Evolutionary conservation across 1,140 invertebrate species (phyloP), one percentile per base, ranked within the genome.

Genomic region (Tribolium castaneum): DNA sequence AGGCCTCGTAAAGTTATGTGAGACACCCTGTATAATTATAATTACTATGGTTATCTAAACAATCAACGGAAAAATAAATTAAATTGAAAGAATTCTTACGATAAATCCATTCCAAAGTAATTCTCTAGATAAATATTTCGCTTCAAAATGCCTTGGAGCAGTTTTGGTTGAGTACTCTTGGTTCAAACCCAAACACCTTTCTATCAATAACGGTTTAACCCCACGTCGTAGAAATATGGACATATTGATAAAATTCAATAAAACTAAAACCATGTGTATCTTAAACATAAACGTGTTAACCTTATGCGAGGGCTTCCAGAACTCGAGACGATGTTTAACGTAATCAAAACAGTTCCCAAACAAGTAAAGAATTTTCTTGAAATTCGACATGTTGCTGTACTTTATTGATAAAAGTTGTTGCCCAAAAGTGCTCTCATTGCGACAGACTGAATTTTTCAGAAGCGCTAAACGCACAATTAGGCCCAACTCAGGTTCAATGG

Each of bases 71-170:
- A 19, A 71, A 9, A 2, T 25, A 13, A 59, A n/a, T 25, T 13
- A 76, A 49, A 72, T 59, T 30, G 25, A 30, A 1, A 6, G 5
- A 14, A 50, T 78, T 79, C 83, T 83, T 76, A 86, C 86, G 80
- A 86, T 86, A 76, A 87, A 87, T 71, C 85, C 82, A 82, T 86
- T 86, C 86, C 86, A 87, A 13, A 87, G 75, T 30, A 86, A 79
- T 79, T 87, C 85, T 76, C 86, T 83, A 0, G 84, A 80, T 30
- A 85, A 76, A 82, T 85, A 87, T 76, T 85, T 86, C 16, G 82
- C 81, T 50, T 81, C 78, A 75, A 82, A 84, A 13, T 78, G 80
- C 22, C 85, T 78, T 30, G 80, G 77, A 3, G 66, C 74, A 77
- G 76, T 83, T 10, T 82, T 80, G 7, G 22, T 78, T 10, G 75